A percentile compares a stretch with the other conserved stretches of the same genome.
phyloP scores from a whole-genome alignment of 2,888 invertebrate species.

The Meiosimyza decipiens region DNA sequence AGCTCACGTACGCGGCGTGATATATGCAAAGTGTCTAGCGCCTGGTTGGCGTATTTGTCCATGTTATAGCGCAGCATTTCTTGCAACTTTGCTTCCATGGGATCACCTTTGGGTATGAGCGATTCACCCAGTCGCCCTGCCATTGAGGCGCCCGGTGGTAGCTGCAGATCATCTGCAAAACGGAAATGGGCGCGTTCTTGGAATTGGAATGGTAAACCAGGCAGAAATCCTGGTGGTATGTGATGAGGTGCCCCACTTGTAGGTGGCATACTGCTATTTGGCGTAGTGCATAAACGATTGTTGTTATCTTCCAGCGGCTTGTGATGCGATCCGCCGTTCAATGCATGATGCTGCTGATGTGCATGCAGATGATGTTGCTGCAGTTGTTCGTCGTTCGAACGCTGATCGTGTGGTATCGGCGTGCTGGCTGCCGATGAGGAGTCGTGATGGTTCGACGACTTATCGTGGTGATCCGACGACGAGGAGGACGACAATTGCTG shows the following conservation, averaged over 20 bases:
- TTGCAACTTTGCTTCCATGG: conserved; percentile 92
- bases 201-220: conserved; percentile 73
- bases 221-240: conserved; percentile 68
- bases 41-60: conserved; percentile 94
- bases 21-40: conserved; percentile 94
- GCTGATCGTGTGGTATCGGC: conserved; percentile 64
- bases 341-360: conserved; percentile 38
- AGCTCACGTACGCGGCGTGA: conserved; percentile 93
- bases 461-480: conserved; percentile 46
- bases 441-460: conserved; percentile 54
- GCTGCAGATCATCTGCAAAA: conserved; percentile 84
- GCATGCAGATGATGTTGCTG: conserved; percentile 23
- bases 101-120: conserved; percentile 90
- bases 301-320: conserved; percentile 57
- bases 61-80: conserved; percentile 95
- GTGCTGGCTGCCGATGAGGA: conserved; percentile 68
- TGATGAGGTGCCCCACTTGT: conserved; percentile 57
- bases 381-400: conserved; percentile 50
- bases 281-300: conserved; percentile 55
- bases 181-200: conserved; percentile 85
- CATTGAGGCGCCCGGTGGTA: conserved; percentile 81
- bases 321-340: conserved; percentile 52
- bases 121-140: conserved; percentile 89
- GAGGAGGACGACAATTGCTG: conserved; percentile 40
- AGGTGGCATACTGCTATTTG: conserved; percentile 43